phyloP scores from a whole-genome alignment of 2,113 vertebrate species.

The Stomatorhinus ivindoensis region DNA sequence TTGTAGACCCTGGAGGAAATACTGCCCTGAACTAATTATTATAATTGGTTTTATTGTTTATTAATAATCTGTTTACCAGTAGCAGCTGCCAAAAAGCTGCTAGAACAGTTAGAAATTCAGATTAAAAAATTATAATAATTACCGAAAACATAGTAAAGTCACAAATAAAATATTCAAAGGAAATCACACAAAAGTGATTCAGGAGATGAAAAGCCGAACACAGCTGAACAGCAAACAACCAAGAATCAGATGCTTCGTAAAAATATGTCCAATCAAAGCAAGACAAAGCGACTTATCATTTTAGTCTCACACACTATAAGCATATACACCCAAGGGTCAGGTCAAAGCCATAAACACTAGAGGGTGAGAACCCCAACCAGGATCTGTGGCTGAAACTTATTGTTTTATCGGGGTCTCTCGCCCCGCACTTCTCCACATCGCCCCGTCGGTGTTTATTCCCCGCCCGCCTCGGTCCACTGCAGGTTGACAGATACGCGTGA shows the following conservation, averaged over 20 bases:
- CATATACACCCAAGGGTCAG: neutral
- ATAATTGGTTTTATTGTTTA: neutral
- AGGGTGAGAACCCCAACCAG: neutral
- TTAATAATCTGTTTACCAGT: conserved; percentile 7
- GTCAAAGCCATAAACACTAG: neutral
- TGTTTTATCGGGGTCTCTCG: neutral
- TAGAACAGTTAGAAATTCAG: neutral
- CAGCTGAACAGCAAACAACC: neutral
- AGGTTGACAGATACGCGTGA: neutral
- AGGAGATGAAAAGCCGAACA: neutral
- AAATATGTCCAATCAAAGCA: neutral
- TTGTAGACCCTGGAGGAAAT: neutral
- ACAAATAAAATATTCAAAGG: neutral
- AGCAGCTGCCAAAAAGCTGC: neutral
- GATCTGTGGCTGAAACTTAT: neutral
- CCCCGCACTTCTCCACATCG: neutral
- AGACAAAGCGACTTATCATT: neutral
- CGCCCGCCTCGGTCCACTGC: neutral
- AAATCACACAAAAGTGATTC: neutral
- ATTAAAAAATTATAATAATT: neutral
- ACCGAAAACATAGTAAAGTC: neutral
- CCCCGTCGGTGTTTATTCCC: neutral
- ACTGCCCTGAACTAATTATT: conserved; percentile 8
- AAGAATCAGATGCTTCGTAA: neutral
- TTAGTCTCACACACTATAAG: neutral